Percentiles rank a stretch among this genome's conserved stretches.
Evolutionary conservation across 2,113 vertebrate species (phyloP).

Genomic region (Hoplias malabaricus): DNA sequence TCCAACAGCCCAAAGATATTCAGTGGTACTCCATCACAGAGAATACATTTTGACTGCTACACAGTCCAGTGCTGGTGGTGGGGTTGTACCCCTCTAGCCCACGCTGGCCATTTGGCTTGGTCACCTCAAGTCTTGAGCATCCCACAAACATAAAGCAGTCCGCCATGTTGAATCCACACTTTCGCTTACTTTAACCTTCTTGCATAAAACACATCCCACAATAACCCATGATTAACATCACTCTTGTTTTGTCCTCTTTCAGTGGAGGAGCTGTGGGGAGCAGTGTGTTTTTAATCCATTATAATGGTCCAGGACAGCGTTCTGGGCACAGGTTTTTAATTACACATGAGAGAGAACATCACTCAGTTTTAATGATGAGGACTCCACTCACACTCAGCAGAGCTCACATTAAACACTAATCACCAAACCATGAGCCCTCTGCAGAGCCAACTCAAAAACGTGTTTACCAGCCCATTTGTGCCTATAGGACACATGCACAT

Average conservation of each 20-base stretch:
- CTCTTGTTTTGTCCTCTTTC: slow-evolving; percentile 16
- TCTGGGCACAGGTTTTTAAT: slow-evolving; percentile 65
- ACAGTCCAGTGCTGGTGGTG: too few relatives aligned
- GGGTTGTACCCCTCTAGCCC: too few relatives aligned
- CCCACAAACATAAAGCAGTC: too few relatives aligned
- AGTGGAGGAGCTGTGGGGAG: slow-evolving; percentile 57
- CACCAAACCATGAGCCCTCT: slow-evolving; percentile 48
- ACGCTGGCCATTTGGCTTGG: too few relatives aligned
- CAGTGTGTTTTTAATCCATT: slow-evolving; percentile 73
- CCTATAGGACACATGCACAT: slow-evolving; percentile 37
- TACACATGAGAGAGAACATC: slow-evolving; percentile 71
- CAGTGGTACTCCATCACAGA: too few relatives aligned
- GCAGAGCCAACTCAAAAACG: slow-evolving; percentile 47
- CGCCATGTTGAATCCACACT: neutral
- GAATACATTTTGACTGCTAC: too few relatives aligned
- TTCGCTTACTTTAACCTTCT: neutral
- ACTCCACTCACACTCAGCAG: slow-evolving; percentile 30
- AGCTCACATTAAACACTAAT: slow-evolving; percentile 55
- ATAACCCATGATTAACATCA: neutral
- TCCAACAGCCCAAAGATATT: too few relatives aligned
- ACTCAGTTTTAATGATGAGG: slow-evolving; percentile 70
- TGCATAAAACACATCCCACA: too few relatives aligned
- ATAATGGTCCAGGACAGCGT: slow-evolving; percentile 65
- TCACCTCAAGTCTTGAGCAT: too few relatives aligned
- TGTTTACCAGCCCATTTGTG: slow-evolving; percentile 36